Base-by-base conservation (phyloP, 2,797 vertebrate species). In the Pagetopsis macropterus region DNA sequence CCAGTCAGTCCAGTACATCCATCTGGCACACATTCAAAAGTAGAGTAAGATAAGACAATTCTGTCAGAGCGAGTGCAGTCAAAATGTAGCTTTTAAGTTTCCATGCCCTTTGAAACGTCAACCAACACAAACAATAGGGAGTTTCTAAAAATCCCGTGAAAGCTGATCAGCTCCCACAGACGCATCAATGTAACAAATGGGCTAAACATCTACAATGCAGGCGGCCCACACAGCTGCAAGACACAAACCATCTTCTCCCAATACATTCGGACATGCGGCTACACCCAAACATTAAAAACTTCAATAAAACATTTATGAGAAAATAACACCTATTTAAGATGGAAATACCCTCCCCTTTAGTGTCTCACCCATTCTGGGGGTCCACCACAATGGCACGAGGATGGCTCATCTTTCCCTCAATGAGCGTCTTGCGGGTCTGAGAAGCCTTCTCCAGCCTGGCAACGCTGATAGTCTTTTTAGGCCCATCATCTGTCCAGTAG, bases 1-100 rank as follows among this genome's bases (percentile, higher is more conserved):
- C 98, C 98, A 99, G 93, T 99, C 98, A 0, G 98, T 99, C 97
- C 98, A 99, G 92, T 99, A 99, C 97, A 99, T 98, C 98, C 97
- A 98, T 75, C 98, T 99, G 79, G 40, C 76, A 67, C n/a, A 75
- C 23, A 54, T 67, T 78, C 1, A 46, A 62, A 60, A 37, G 19
- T 5, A 0, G 11, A 27, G 64, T 0, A 9, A 56, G 58, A 52
- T 65, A 45, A 70, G 27, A 58, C 46, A 57, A 77, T 58, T 56
- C 15, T 70, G n/a, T 3, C 41, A 70, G 15, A 70, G 48, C n/a
- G 52, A 11, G 4, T 71, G 52, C 14, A 0, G 4, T 56, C 52
- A 59, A 62, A 73, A 52, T 55, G 9, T 49, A 56, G 46, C 19
- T 70, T 67, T 65, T 64, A 21, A 57, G 16, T 44, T 48, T 16